phyloP scores from a whole-genome alignment of 2,113 vertebrate species.

The Lepus europaeus region DNA sequence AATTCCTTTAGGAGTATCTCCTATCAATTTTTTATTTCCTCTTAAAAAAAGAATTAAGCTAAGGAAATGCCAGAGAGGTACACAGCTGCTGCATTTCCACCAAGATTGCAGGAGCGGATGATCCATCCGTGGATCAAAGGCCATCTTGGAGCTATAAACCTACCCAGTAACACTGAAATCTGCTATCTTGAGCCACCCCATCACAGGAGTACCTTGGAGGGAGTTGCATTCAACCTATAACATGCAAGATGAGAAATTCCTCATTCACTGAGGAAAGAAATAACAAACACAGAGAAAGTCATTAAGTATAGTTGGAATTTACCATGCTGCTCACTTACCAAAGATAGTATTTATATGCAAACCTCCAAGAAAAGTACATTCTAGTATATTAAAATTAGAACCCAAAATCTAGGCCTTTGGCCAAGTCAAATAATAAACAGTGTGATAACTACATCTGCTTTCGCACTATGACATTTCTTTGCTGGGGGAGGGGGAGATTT shows the following conservation, averaged over 20 bases:
- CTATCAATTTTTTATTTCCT: constrained; percentile 40
- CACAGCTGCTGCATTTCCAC: not conserved
- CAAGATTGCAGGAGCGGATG: not conserved
- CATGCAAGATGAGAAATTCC: not conserved
- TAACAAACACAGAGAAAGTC: not conserved
- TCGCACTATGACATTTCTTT: constrained; percentile 64
- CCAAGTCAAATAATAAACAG: constrained; percentile 79
- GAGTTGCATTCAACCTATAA: not conserved
- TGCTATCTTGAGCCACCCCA: not conserved
- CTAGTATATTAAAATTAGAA: constrained; percentile 77
- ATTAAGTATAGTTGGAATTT: constrained; percentile 43
- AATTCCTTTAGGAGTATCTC: constrained; percentile 53
- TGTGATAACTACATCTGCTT: constrained; percentile 77
- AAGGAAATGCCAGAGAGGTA: constrained; percentile 7
- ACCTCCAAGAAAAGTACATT: constrained; percentile 58
- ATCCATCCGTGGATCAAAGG: not conserved
- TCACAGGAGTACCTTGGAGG: not conserved
- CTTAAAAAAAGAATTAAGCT: not conserved
- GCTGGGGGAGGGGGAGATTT: constrained; percentile 27
- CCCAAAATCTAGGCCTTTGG: constrained; percentile 69
- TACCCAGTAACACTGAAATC: not conserved
- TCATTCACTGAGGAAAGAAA: not conserved
- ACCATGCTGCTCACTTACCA: not conserved
- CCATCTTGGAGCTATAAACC: not conserved
- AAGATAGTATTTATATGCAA: constrained; percentile 37